phyloP scores from a whole-genome alignment of 1,140 invertebrate genomes.

The Drosophila pectinifera region DNA sequence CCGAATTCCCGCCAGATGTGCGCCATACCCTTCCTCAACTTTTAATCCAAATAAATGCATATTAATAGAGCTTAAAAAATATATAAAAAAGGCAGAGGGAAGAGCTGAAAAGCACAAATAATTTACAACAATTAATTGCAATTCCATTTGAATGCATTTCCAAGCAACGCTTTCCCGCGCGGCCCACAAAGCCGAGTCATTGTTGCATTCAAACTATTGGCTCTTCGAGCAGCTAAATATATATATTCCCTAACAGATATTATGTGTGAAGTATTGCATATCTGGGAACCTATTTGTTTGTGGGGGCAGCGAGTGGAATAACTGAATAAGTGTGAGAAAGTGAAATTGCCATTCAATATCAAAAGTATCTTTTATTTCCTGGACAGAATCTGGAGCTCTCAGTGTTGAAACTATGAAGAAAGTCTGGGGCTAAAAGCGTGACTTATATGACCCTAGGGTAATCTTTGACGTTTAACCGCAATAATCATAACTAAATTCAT shows the following conservation, averaged over 20 bases:
- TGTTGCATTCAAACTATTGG: slow-evolving; percentile 40
- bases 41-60: slow-evolving; percentile 29
- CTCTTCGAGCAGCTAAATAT: slow-evolving; percentile 27
- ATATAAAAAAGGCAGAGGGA: slow-evolving; percentile 4
- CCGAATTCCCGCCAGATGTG: not conserved
- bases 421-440: slow-evolving; percentile 4
- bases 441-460: slow-evolving; percentile 10
- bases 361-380: slow-evolving; percentile 2
- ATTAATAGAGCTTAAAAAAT: slow-evolving; percentile 38
- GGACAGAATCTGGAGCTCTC: slow-evolving; percentile 2
- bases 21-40: not conserved
- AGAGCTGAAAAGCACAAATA: not conserved
- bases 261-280: slow-evolving; percentile 43
- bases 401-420: slow-evolving; percentile 3
- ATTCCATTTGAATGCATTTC: slow-evolving; percentile 74
- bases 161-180: slow-evolving; percentile 68
- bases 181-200: slow-evolving; percentile 41
- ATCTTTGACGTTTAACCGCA: slow-evolving; percentile 29
- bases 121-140: slow-evolving; percentile 73
- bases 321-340: slow-evolving; percentile 35
- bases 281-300: slow-evolving; percentile 9
- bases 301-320: slow-evolving; percentile 24
- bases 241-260: not conserved
- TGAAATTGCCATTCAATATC: slow-evolving; percentile 37
- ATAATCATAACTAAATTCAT: slow-evolving; percentile 17